These are phyloP conservation scores for Macrosiphum euphorbiae DNA, from an alignment of 2,888 invertebrate species.

Conservation along the genomic window DNA sequence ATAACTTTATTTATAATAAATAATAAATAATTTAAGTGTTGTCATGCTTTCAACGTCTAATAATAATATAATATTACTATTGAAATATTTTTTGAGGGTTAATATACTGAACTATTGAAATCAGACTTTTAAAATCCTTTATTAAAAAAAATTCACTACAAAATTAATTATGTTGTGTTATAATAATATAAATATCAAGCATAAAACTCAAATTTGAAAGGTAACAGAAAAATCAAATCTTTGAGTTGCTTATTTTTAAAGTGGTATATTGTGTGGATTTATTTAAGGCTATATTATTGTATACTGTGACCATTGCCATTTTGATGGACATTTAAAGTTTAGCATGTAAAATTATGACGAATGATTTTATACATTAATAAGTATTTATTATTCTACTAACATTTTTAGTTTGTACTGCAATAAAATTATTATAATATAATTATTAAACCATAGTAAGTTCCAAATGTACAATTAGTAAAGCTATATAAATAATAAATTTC, in stretches of 20 bases:
- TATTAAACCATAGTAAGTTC: neutral
- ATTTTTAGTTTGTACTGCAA: neutral
- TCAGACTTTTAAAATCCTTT: neutral
- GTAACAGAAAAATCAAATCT: neutral
- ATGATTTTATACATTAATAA: neutral
- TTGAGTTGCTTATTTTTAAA: neutral
- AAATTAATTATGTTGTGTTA: neutral
- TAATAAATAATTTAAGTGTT: neutral
- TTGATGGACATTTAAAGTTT: neutral
- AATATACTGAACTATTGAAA: neutral
- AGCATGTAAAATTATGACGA: neutral
- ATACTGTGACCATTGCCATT: neutral
- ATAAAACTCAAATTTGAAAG: neutral
- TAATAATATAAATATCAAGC: neutral
- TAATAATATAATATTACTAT: neutral
- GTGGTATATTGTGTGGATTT: neutral
- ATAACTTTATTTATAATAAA: conserved; percentile 32
- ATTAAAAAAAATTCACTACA: neutral
- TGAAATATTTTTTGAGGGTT: neutral
- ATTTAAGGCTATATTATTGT: neutral
- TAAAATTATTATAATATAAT: neutral
- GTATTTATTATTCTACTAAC: neutral
- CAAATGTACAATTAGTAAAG: neutral
- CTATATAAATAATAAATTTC: neutral
- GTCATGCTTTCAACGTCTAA: neutral